Conservation (phyloP, 2,113 vertebrate genomes). For the Oenanthe oenanthe region DNA sequence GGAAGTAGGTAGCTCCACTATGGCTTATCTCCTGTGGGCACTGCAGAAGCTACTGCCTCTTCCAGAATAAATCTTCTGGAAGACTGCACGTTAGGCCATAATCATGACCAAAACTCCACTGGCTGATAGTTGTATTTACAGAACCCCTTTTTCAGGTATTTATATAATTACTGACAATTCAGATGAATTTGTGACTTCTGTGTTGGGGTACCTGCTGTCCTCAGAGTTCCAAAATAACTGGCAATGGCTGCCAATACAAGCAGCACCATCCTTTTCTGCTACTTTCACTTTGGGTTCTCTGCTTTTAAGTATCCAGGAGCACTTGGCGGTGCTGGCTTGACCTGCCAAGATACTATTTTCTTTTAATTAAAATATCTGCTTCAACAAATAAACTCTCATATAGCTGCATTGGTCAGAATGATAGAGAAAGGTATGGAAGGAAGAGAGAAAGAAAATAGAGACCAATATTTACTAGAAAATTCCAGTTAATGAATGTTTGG, state of each 20-base stretch:
- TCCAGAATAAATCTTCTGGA: neutral
- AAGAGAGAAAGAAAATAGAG: neutral
- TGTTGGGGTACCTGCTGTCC: neutral
- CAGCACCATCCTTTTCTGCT: neutral
- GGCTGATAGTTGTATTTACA: neutral
- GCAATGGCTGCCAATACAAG: fast-evolving
- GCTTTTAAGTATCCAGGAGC: neutral
- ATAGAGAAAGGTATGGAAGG: neutral
- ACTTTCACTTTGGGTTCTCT: neutral
- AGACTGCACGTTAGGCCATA: neutral
- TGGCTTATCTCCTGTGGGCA: neutral
- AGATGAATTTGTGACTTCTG: neutral
- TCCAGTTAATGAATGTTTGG: neutral
- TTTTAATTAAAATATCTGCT: neutral
- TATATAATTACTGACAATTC: neutral
- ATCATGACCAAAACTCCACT: neutral
- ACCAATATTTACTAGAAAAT: neutral
- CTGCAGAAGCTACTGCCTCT: neutral
- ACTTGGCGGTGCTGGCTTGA: neutral
- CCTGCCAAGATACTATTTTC: neutral
- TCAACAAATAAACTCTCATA: neutral
- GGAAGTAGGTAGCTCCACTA: neutral
- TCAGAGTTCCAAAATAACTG: neutral
- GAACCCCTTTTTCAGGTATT: neutral
- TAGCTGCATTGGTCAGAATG: neutral